Percentiles rank a stretch among this genome's conserved stretches.
Conservation (phyloP, 2,888 invertebrate genomes). For the Drosophila ezoana region DNA sequence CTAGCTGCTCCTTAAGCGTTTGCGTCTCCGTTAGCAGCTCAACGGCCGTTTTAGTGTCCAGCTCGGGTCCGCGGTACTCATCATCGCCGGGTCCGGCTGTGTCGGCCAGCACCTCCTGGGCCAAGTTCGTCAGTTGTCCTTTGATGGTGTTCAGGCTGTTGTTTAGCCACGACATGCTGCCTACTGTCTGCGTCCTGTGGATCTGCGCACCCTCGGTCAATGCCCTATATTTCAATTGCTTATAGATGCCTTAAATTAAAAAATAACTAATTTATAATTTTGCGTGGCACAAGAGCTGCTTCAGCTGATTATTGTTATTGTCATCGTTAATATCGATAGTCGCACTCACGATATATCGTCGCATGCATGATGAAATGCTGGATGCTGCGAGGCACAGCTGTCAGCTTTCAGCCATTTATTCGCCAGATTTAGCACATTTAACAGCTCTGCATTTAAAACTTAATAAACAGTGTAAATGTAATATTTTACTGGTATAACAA, state of each 20-base stretch:
- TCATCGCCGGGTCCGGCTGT: conserved; percentile 86
- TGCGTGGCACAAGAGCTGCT: conserved; percentile 76
- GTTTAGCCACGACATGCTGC: conserved; percentile 89
- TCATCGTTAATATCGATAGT: conserved; percentile 53
- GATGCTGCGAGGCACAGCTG: conserved; percentile 24
- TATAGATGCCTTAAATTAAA: conserved; percentile 44
- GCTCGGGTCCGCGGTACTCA: conserved; percentile 62
- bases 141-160: conserved; percentile 88
- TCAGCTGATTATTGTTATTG: conserved; percentile 78
- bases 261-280: conserved; percentile 59
- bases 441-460: background rate
- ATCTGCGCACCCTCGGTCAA: conserved; percentile 16
- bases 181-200: conserved; percentile 33
- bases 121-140: conserved; percentile 94
- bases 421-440: background rate
- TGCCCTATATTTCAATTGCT: conserved; percentile 16
- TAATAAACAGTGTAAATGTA: no score
- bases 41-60: conserved; percentile 58
- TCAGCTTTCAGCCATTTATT: background rate
- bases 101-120: conserved; percentile 95
- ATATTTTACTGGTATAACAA: background rate
- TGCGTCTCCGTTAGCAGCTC: conserved; percentile 81
- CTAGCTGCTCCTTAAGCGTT: conserved; percentile 86
- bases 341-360: conserved; percentile 27
- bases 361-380: conserved; percentile 28